These are phyloP conservation scores for Ericerus pela DNA, from an alignment of 1,140 invertebrate genomes.

Conservation along the genomic window DNA sequence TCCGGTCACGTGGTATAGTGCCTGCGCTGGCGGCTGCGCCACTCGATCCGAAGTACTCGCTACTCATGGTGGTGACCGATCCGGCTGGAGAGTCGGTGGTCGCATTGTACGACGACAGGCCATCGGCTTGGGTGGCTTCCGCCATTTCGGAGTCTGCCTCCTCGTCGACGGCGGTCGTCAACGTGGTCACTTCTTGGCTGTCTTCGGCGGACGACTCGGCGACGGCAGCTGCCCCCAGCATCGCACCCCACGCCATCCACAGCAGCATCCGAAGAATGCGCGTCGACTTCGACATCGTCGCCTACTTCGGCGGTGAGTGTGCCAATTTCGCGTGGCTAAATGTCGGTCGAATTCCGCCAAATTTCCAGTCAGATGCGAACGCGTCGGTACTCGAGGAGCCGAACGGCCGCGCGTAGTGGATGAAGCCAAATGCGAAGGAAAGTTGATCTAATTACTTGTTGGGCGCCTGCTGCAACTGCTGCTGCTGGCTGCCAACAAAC, in stretches of 20 bases:
- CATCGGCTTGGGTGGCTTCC: background rate
- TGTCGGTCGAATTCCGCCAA: too few species aligned
- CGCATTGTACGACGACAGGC: too few species aligned
- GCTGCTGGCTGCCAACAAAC: too few species aligned
- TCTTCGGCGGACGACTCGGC: background rate
- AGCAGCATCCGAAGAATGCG: background rate
- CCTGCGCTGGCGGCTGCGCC: background rate
- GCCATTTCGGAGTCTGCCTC: background rate
- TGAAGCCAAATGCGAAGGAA: too few species aligned
- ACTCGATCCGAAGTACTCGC: too few species aligned
- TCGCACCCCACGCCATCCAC: background rate
- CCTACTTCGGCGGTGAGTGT: background rate
- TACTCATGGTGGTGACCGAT: background rate
- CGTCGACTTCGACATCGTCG: background rate
- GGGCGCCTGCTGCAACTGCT: too few species aligned
- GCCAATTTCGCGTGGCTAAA: background rate
- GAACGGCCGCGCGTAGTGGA: too few species aligned
- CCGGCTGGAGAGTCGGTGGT: background rate
- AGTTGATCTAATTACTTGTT: too few species aligned
- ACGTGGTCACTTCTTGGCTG: background rate
- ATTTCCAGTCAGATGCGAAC: too few species aligned
- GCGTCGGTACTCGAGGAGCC: too few species aligned
- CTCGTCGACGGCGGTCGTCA: background rate
- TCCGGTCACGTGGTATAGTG: background rate
- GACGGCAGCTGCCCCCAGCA: background rate